These are phyloP conservation scores for Rhyacichthys aspro DNA, from an alignment of 2,797 vertebrate species.

Conservation along the genomic window DNA sequence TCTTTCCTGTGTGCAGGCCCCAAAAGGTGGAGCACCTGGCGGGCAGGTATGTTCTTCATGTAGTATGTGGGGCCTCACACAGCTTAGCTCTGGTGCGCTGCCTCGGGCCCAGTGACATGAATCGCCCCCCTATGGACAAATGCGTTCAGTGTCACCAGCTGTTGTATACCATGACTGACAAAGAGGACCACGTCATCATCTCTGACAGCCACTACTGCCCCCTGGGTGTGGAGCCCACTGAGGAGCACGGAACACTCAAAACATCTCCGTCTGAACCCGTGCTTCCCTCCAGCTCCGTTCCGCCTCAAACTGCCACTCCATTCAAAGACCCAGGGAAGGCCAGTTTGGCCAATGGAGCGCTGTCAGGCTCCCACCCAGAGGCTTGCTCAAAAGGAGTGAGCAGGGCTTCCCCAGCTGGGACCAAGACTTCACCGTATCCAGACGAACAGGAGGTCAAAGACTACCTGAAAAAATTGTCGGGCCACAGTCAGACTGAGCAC, in stretches of 20 bases:
- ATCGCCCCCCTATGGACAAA: constrained; percentile 85
- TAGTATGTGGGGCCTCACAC: constrained; percentile 90
- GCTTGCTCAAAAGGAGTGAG: constrained; percentile 5
- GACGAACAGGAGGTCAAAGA: constrained; percentile 85
- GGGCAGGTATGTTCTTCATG: constrained; percentile 89
- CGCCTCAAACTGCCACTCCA: constrained; percentile 1
- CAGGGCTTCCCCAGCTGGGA: background rate
- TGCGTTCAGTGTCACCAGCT: constrained; percentile 94
- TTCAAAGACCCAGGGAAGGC: constrained; percentile 37
- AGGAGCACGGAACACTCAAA: constrained; percentile 65
- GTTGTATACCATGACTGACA: constrained; percentile 97
- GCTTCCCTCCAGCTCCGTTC: constrained; percentile 21
- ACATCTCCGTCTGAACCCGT: constrained; percentile 72
- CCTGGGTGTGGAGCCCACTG: constrained; percentile 80
- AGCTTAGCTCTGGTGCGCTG: constrained; percentile 93
- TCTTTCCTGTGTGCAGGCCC: constrained; percentile 88
- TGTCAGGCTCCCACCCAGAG: constrained; percentile 17
- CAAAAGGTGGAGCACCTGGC: constrained; percentile 91
- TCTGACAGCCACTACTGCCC: constrained; percentile 95
- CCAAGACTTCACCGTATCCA: constrained; percentile 72
- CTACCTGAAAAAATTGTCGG: constrained; percentile 80
- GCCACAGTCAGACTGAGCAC: constrained; percentile 72
- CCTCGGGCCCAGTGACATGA: constrained; percentile 81
- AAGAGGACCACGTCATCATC: constrained; percentile 98
- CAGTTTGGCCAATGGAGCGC: constrained; percentile 25